phyloP scores from a whole-genome alignment of 1,140 invertebrate genomes.

The Drosophila parvula region DNA sequence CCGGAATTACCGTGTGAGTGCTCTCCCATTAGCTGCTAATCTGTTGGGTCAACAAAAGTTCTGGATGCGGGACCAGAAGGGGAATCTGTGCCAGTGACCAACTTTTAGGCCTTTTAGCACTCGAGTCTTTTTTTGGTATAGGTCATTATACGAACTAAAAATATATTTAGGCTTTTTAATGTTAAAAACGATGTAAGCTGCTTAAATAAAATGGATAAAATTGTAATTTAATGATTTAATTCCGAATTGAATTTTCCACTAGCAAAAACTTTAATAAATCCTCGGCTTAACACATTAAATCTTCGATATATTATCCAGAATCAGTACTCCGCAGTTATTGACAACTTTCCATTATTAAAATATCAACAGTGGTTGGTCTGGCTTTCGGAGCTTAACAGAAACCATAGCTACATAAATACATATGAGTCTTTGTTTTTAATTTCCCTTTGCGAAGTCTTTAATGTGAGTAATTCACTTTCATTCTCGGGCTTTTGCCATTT shows the following conservation, averaged over 20 bases:
- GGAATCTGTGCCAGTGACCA: slow-evolving; percentile 65
- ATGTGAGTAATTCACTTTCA: background rate
- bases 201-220: background rate
- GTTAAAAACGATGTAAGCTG: background rate
- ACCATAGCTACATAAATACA: background rate
- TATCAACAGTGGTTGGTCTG: background rate
- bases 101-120: slow-evolving; percentile 67
- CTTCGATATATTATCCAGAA: background rate
- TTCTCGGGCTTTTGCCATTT: background rate
- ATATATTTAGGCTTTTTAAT: background rate
- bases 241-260: background rate
- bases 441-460: background rate
- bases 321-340: background rate
- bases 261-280: background rate
- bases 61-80: background rate
- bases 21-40: slow-evolving; percentile 71
- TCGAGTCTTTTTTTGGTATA: slow-evolving; percentile 64
- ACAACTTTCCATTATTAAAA: background rate
- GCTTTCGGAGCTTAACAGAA: slow-evolving; percentile 7
- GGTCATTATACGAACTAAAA: slow-evolving; percentile 50
- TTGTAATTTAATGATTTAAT: background rate
- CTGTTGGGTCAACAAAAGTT: slow-evolving; percentile 69
- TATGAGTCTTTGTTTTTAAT: slow-evolving; percentile 5
- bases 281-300: background rate
- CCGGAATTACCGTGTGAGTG: slow-evolving; percentile 32